Evolutionary conservation across 1,140 invertebrate species (phyloP).

Genomic region (Scaptomyza montana): DNA sequence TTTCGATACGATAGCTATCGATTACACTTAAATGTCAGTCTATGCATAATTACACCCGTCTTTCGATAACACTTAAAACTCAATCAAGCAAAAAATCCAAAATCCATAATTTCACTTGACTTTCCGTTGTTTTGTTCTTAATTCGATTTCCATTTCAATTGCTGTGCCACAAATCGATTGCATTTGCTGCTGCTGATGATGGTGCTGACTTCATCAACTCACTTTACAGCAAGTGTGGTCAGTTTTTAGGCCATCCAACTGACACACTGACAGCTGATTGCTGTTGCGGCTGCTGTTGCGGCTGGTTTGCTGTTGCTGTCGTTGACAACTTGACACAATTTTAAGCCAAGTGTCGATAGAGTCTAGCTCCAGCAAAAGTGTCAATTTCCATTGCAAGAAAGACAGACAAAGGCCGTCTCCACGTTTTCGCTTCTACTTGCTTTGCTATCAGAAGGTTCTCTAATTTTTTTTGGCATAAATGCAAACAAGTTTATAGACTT

Average conservation of each 20-base stretch:
- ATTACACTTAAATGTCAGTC: neutral
- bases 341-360: constrained; percentile 61
- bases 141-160: constrained; percentile 38
- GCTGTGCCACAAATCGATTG: constrained; percentile 37
- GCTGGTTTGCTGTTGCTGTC: constrained; percentile 9
- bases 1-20: too few relatives aligned
- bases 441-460: neutral
- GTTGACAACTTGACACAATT: constrained; percentile 79
- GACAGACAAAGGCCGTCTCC: constrained; percentile 22
- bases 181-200: constrained; percentile 1
- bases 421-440: neutral
- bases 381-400: constrained; percentile 73
- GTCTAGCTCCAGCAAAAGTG: constrained; percentile 55
- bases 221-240: constrained; percentile 53
- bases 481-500: constrained; percentile 28
- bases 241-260: constrained; percentile 63
- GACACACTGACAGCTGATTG: constrained; percentile 68
- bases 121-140: constrained; percentile 7
- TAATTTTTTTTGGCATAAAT: constrained; percentile 22
- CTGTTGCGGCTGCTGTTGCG: constrained; percentile 35
- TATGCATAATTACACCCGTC: neutral
- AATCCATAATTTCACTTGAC: constrained; percentile 25
- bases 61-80: constrained; percentile 11
- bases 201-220: constrained; percentile 39
- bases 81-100: neutral